Evolutionary conservation across 2,797 vertebrate genomes (phyloP), one percentile per base, ranked within the genome.

Genomic region (Neostethus bicornis): DNA sequence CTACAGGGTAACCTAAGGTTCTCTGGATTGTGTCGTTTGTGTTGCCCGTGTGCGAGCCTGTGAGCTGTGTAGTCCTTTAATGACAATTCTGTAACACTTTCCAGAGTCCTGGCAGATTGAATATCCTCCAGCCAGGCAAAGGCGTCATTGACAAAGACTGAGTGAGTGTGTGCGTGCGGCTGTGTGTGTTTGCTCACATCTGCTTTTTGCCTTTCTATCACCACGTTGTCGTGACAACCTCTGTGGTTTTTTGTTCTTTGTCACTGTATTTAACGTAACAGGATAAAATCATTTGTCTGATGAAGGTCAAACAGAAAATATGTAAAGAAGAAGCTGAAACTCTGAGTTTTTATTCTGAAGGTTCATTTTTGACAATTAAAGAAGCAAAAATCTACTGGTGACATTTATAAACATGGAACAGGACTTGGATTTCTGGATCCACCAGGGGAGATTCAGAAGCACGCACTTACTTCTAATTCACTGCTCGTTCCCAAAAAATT

Each of bases 181-280:
- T n/a, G 38, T 16, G 49, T 38, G 57, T 21, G 21, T 38, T n/a
- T 31, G 3, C 58, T 69, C 75, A 54, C 51, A 54, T 64, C 68
- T 67, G 69, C 70, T 57, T 70, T 72, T 76, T 71, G 75, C 79
- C 68, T 83, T 41, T 75, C 73, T 61, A 37, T 78, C 73, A 56
- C 75, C 67, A 66, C 37, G 85, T 90, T 89, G 79, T 86, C 86
- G 80, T 85, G 88, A 83, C 90, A 81, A 91, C 88, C 60, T 77
- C 68, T 61, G 74, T 81, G 68, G 24, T 77, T 81, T 72, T 74
- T 61, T 71, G 78, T 83, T 79, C 74, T 78, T 80, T 82, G 83
- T 87, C 79, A 77, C 53, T 70, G 71, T 70, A 66, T 66, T 41
- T 63, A 73, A 63, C 20, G 70, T 55, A 66, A 73, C 70, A 43